Base-by-base conservation (phyloP, 2,113 vertebrate genomes). In the Leptobrachium ailaonicum region DNA sequence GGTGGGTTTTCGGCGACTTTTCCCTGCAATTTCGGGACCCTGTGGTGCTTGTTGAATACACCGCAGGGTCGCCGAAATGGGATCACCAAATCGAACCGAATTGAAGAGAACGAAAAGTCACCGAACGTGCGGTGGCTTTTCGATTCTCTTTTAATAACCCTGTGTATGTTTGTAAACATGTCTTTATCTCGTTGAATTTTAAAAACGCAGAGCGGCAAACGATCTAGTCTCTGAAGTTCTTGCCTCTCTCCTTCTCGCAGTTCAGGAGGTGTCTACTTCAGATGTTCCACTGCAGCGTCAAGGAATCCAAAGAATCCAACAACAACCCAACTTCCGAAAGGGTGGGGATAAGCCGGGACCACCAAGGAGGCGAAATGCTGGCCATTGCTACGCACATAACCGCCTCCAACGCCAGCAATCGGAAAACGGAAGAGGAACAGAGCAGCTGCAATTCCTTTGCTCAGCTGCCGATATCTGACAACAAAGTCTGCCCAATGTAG, bases 191-290 rank as follows among this genome's bases (percentile, higher is more conserved):
- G 20, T 32, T 32, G 20, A 32, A 32, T 32, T 32, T 32, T 32
- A 32, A 32, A 32, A 32, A 32, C 20, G 20, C 20, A 32, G 20
- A 32, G 20, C 20, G 20, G 20, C 20, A 32, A 32, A 32, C 20
- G 13, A 60, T 14, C 10, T 14, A 60, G 20, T 60, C 11, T 14
- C 56, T 13, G 56, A 60, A 11, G 3, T 12, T 4, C 1, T 60
- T 14, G 56, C 13, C 1, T 75, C 13, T 74, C 2, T 78, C 13
- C 13, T 83, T 77, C 83, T 88, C 86, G 12, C 85, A 97, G 96
- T 97, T 97, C 87, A 92, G 92, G 77, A 94, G 91, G 82, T 96
- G 95, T 85, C 85, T 96, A 62, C 86, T 93, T 79, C 90, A 94
- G 83, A 90, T 95, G 85, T 92, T 95, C 79, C 89, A 85, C 12